Percentiles rank a stretch among this genome's conserved stretches.
Evolutionary conservation across 1,140 invertebrate genomes (phyloP).

Genomic region (Euura saliciscinereae): DNA sequence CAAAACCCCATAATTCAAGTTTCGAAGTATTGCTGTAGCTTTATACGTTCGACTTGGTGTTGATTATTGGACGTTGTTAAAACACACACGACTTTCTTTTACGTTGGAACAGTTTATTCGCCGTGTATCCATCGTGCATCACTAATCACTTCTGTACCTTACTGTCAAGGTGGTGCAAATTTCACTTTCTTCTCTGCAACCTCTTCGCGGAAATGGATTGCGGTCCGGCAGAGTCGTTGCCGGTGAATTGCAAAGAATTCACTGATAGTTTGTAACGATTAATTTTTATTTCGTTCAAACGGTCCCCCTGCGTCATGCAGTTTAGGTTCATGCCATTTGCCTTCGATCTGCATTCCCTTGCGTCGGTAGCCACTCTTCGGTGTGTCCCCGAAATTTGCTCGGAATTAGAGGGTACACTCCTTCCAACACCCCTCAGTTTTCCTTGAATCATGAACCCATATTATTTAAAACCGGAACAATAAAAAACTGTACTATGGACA

Average conservation of each 20-base stretch:
- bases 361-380: conserved; percentile 1
- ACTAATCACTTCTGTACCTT: too few relatives aligned
- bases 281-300: conserved; percentile 46
- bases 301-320: conserved; percentile 42
- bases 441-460: conserved; percentile 5
- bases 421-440: conserved; percentile 22
- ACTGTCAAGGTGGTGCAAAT: neutral
- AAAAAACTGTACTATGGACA: neutral
- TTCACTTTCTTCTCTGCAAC: conserved; percentile 7
- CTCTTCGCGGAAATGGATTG: neutral
- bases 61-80: too few relatives aligned
- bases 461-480: neutral
- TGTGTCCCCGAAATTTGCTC: conserved; percentile 10
- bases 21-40: too few relatives aligned
- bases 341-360: conserved; percentile 13
- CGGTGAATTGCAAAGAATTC: neutral
- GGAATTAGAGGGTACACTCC: conserved; percentile 8
- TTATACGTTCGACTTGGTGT: too few relatives aligned
- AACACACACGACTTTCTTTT: too few relatives aligned
- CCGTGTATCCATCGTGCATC: too few relatives aligned
- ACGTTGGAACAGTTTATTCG: too few relatives aligned
- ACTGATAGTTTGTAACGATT: conserved; percentile 21
- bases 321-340: neutral
- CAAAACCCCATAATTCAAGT: too few relatives aligned
- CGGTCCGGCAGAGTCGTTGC: neutral